These are phyloP conservation scores for Lasioglossum albipes DNA, from an alignment of 1,140 invertebrate species.

Conservation along the genomic window DNA sequence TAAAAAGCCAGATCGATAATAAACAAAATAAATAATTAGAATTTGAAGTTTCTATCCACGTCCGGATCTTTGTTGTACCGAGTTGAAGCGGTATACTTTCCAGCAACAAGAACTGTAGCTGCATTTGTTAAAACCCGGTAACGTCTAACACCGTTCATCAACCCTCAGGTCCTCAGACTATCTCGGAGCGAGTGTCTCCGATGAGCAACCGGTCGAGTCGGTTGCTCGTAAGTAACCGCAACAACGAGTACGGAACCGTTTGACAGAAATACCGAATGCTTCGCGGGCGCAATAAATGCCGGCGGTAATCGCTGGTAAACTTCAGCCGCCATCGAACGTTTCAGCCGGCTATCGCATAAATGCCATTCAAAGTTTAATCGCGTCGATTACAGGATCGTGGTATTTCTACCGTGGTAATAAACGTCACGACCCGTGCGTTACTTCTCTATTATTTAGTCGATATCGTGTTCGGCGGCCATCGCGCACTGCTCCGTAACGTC, in stretches of 20 bases:
- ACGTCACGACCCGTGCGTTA: neutral
- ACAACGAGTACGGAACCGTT: neutral
- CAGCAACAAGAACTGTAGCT: too few species aligned
- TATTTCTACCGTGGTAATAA: conserved; percentile 31
- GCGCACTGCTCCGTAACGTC: too few species aligned
- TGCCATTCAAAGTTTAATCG: conserved; percentile 48
- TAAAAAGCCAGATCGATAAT: too few species aligned
- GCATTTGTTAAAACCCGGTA: neutral
- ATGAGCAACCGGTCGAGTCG: conserved; percentile 24
- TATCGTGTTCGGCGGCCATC: too few species aligned
- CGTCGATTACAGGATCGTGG: conserved; percentile 38
- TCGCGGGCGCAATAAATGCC: conserved; percentile 37
- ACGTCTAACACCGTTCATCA: too few species aligned
- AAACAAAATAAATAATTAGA: too few species aligned
- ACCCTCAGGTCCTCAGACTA: neutral
- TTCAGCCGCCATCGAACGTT: neutral
- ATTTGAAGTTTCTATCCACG: too few species aligned
- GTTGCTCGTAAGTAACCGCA: neutral
- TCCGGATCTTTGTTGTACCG: too few species aligned
- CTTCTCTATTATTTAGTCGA: conserved; percentile 37
- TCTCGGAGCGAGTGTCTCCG: neutral
- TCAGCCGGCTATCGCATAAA: conserved; percentile 28
- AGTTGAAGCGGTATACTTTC: too few species aligned
- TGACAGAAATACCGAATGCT: conserved; percentile 21
- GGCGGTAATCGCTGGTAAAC: conserved; percentile 34